Conservation (phyloP, 2,888 invertebrate species). For the Schizaphis graminum region DNA sequence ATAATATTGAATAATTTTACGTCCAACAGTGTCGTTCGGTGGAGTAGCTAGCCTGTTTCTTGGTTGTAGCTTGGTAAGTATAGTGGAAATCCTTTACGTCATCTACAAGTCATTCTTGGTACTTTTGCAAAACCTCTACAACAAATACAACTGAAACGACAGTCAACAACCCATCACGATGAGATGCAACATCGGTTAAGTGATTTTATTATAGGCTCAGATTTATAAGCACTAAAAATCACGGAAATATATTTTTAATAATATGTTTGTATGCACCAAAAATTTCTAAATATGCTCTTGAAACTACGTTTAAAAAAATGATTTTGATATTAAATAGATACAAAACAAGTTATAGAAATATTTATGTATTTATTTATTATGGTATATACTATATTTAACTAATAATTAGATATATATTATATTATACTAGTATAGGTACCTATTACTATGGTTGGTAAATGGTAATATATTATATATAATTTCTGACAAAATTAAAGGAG, state of each 20-base stretch:
- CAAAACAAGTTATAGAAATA: not conserved
- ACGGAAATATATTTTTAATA: not conserved
- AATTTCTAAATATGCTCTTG: not conserved
- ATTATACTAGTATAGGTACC: no score
- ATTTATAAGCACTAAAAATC: not conserved
- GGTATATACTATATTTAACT: no score
- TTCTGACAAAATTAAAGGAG: no score
- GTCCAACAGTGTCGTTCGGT: slow-evolving; percentile 65
- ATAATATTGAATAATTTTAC: not conserved
- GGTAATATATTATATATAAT: no score
- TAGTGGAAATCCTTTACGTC: slow-evolving; percentile 62
- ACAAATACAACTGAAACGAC: not conserved
- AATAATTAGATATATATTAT: no score
- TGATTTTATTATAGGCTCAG: not conserved
- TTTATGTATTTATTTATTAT: no score
- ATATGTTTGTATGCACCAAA: not conserved
- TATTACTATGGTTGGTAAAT: no score
- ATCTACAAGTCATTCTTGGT: slow-evolving; percentile 32
- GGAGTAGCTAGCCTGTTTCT: slow-evolving; percentile 66
- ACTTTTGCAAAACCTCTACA: not conserved
- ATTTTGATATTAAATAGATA: not conserved
- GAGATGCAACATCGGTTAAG: not conserved
- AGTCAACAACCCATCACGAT: not conserved
- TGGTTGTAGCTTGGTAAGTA: slow-evolving; percentile 65
- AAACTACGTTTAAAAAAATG: not conserved